Evolutionary conservation across 2,888 invertebrate genomes (phyloP), one percentile per base, ranked within the genome.

Genomic region (Dryococelus australis): DNA sequence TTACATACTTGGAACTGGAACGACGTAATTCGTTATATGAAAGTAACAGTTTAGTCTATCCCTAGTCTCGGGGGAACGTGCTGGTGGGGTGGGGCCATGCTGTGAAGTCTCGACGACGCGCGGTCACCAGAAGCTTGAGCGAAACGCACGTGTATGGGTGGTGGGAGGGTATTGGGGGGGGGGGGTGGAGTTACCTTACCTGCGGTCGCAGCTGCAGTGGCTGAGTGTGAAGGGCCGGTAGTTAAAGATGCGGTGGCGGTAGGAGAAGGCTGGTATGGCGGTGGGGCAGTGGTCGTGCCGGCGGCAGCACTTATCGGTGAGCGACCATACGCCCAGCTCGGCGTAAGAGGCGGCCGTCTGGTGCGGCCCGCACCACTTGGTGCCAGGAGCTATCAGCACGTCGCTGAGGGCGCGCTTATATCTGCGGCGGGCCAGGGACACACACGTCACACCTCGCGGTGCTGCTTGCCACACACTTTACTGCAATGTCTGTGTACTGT

Each of bases 171-270:
- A 65, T 65, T 20, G 13, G 13, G 78, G n/a, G 78, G 5, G 84
- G 43, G 35, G 16, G 43, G 20, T 43, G 26, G 12, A 84, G 43
- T 35, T 35, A 10, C 6, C 94, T 92, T 94, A 96, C 96, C 96
- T 96, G 93, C 94, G 94, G 92, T 97, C 97, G 92, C 97, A 97
- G 90, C 94, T 93, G 92, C 97, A 97, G 92, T 96, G 96, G 91
- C 96, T 96, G 89, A 96, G 93, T 65, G 96, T 96, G 92, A 95
- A 95, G 89, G 96, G 95, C 89, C 95, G 93, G 91, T 93, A 94
- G 94, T 97, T 97, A 94, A 95, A 95, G 90, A 94, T 93, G 90
- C 94, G 92, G 91, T 93, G 96, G 91, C 94, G 94, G 90, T 93
- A 93, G 89, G 93, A 93, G 91, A 96, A 94, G 84, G 94, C 94